Evolutionary conservation across 2,888 invertebrate genomes (phyloP).

Genomic region (Neoaliturus tenellus): DNA sequence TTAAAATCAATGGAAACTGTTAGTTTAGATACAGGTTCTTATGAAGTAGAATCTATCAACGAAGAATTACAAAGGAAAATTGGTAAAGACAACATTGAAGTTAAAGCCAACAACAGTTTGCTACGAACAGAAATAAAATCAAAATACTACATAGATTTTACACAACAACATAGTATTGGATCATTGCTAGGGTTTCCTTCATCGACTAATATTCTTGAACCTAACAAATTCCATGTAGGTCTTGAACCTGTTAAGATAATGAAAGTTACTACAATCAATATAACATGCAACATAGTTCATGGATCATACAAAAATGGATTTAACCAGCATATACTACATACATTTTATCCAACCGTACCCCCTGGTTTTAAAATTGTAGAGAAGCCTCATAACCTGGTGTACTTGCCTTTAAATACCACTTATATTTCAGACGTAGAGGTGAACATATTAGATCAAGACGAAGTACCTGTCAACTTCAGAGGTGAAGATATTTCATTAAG

Average conservation of each 20-base stretch:
- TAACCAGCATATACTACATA: slow-evolving; percentile 27
- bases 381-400: slow-evolving; percentile 34
- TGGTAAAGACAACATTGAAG: slow-evolving; percentile 13
- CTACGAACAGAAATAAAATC: background rate
- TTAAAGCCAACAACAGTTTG: slow-evolving; percentile 37
- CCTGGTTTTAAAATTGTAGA: slow-evolving; percentile 35
- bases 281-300: slow-evolving; percentile 42
- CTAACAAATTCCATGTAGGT: background rate
- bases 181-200: background rate
- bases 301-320: slow-evolving; percentile 30
- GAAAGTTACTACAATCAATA: slow-evolving; percentile 8
- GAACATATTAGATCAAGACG: slow-evolving; percentile 41
- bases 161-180: background rate
- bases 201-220: background rate
- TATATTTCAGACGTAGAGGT: slow-evolving; percentile 25
- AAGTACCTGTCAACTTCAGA: slow-evolving; percentile 13
- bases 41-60: slow-evolving; percentile 33
- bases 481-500: slow-evolving; percentile 5
- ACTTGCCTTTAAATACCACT: slow-evolving; percentile 20
- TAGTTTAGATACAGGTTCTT: background rate
- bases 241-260: slow-evolving; percentile 2
- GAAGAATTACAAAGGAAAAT: background rate
- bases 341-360: slow-evolving; percentile 7
- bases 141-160: slow-evolving; percentile 31
- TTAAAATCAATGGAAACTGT: background rate